A percentile compares a stretch with the other conserved stretches of the same genome.
These are phyloP conservation scores for Dexiosoma caninum DNA, from an alignment of 2,888 invertebrate species.

Conservation along the genomic window DNA sequence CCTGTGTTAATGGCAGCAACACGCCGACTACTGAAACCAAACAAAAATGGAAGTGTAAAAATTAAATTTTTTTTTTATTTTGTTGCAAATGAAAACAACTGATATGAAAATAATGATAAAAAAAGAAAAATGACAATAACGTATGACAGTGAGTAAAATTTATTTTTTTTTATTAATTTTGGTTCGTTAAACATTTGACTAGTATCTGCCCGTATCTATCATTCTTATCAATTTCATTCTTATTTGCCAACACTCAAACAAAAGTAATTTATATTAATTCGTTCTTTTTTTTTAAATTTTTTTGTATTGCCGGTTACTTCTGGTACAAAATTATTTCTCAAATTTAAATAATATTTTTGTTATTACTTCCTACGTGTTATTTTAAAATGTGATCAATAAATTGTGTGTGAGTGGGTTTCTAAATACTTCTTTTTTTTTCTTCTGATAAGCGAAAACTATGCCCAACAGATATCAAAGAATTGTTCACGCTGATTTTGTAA, in stretches of 20 bases:
- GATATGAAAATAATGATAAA: constrained; percentile 28
- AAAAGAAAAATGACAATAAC: neutral
- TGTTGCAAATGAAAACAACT: neutral
- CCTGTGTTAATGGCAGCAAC: constrained; percentile 69
- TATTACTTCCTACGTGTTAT: neutral
- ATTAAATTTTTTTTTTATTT: too few relatives aligned
- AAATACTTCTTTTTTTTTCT: too few relatives aligned
- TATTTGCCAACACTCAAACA: constrained; percentile 13
- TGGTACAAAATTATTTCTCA: neutral
- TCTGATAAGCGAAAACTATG: neutral
- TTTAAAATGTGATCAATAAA: neutral
- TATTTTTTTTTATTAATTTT: constrained; percentile 31
- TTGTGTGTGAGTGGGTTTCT: too few relatives aligned
- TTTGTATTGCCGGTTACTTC: neutral
- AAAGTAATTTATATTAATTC: constrained; percentile 14
- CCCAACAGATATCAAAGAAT: neutral
- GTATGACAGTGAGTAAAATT: constrained; percentile 30
- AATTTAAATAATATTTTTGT: neutral
- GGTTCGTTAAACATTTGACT: neutral
- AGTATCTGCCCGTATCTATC: constrained; percentile 7
- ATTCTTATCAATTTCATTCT: constrained; percentile 31
- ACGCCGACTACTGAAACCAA: constrained; percentile 73
- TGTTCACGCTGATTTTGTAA: neutral
- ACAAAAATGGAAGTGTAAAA: neutral
- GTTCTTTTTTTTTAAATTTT: too few relatives aligned